A percentile compares a stretch with the other conserved stretches of the same genome.
Conservation (phyloP, 1,140 invertebrate species). For the Heliconius eleuchia region DNA sequence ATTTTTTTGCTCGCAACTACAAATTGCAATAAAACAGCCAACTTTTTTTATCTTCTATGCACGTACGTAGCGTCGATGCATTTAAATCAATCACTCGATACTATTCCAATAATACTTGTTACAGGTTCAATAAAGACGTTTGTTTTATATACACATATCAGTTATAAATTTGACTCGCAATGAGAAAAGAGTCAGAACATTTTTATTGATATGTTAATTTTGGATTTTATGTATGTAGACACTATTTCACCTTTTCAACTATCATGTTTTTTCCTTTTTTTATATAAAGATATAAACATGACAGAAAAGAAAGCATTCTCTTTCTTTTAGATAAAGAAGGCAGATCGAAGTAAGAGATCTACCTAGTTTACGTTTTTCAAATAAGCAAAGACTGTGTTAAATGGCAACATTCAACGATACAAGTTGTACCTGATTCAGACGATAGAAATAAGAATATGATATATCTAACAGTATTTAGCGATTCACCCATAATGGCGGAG, state of each 20-base stretch:
- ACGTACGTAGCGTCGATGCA: conserved; percentile 22
- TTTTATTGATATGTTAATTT: conserved; percentile 24
- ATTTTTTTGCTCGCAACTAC: neutral
- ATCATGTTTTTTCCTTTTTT: neutral
- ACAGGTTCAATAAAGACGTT: conserved; percentile 24
- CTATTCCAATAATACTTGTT: conserved; percentile 27
- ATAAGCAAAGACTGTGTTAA: too few relatives aligned
- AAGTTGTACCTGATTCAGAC: too few relatives aligned
- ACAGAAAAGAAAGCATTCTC: too few relatives aligned
- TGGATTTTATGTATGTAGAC: neutral
- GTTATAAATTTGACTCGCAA: conserved; percentile 25
- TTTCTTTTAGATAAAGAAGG: too few relatives aligned
- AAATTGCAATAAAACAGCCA: conserved; percentile 7
- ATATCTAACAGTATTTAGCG: too few relatives aligned
- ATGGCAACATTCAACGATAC: too few relatives aligned
- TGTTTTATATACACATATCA: conserved; percentile 27
- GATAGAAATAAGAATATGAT: too few relatives aligned
- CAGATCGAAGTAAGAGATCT: too few relatives aligned
- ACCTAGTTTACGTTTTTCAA: too few relatives aligned
- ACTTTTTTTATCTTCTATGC: conserved; percentile 13
- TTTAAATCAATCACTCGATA: conserved; percentile 34
- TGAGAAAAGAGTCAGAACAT: conserved; percentile 5
- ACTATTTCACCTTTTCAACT: neutral
- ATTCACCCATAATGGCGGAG: too few relatives aligned
- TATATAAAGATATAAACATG: too few relatives aligned